Evolutionary conservation across 2,113 vertebrate species (phyloP).

Genomic region (Peromyscus leucopus): DNA sequence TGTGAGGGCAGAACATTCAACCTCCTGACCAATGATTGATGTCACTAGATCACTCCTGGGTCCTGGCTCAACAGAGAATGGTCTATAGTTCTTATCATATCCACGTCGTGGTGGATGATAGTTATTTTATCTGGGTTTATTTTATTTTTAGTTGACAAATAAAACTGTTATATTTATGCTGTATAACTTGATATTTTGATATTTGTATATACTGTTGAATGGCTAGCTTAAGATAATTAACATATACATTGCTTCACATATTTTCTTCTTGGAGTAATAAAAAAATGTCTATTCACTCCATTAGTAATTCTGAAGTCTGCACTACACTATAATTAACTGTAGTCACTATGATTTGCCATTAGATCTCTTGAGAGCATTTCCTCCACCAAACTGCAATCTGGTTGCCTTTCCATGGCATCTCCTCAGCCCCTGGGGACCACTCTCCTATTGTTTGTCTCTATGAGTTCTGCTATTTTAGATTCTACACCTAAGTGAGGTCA

Average conservation of each 20-base stretch:
- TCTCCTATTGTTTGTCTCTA: neutral
- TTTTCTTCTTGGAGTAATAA: too few species aligned
- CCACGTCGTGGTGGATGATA: fast-evolving
- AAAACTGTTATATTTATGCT: neutral
- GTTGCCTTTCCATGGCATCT: neutral
- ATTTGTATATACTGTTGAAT: neutral
- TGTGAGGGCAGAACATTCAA: neutral
- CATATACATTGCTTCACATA: neutral
- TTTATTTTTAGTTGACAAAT: neutral
- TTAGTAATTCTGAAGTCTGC: neutral
- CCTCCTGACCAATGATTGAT: neutral
- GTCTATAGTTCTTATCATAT: neutral
- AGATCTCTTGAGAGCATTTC: neutral
- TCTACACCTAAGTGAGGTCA: neutral
- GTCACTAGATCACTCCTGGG: neutral
- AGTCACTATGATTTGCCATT: neutral
- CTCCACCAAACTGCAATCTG: neutral
- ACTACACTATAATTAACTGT: too few species aligned
- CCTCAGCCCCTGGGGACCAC: neutral
- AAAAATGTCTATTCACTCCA: neutral
- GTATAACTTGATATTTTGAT: neutral
- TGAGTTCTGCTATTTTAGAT: neutral
- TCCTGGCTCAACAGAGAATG: neutral
- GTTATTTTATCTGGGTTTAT: neutral
- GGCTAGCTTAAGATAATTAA: neutral